Conservation (phyloP, 2,113 vertebrate genomes). For the Puffinus mauretanicus region DNA sequence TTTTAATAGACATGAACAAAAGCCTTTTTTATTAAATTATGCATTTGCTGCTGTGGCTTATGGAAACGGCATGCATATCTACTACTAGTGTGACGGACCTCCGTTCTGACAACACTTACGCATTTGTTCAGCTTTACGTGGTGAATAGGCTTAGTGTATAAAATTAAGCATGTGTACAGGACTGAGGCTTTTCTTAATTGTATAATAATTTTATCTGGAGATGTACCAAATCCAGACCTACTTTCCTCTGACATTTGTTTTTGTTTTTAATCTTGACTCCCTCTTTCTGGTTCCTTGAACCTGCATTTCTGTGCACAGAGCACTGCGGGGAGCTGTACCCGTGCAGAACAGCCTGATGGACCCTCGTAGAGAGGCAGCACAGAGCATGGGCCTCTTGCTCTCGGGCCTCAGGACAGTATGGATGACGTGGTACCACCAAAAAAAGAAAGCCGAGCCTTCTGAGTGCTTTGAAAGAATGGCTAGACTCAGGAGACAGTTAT, state of each 20-base stretch:
- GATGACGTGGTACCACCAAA: neutral
- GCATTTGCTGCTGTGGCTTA: conserved; percentile 41
- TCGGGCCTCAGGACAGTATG: neutral
- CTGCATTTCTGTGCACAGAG: neutral
- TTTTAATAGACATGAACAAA: conserved; percentile 52
- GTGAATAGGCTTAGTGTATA: conserved; percentile 42
- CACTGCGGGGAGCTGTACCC: fast-evolving
- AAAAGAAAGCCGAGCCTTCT: neutral
- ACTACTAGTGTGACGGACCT: neutral
- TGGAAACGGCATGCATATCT: conserved; percentile 39
- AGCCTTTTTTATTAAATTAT: conserved; percentile 60
- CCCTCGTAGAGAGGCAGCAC: neutral
- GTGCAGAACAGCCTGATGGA: fast-evolving
- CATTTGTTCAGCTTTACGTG: conserved; percentile 2
- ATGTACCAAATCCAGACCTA: neutral
- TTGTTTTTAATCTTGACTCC: neutral
- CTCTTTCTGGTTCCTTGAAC: neutral
- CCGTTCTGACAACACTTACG: conserved; percentile 10
- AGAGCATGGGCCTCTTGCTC: neutral
- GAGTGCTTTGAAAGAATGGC: neutral
- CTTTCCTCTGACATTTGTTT: neutral
- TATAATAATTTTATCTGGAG: conserved; percentile 5
- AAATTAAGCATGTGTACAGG: neutral
- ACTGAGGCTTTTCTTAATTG: conserved; percentile 10
- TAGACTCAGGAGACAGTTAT: neutral